Conservation (phyloP, 2,113 vertebrate species). For the Microcebus lehilahytsara region DNA sequence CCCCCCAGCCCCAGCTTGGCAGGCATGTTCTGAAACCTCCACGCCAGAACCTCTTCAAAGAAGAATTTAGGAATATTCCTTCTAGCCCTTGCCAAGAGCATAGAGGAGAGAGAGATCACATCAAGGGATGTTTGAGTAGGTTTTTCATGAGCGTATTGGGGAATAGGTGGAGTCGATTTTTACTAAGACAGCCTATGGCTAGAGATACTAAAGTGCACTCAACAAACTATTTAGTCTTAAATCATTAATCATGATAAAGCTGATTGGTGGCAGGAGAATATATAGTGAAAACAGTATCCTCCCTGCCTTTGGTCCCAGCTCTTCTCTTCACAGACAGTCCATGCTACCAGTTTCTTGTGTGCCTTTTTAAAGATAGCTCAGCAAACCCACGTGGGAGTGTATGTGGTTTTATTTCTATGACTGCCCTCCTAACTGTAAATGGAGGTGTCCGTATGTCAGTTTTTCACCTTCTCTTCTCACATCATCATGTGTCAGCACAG, state of each 20-base stretch:
- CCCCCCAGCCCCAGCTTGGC: background rate
- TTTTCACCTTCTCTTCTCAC: background rate
- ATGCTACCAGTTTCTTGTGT: background rate
- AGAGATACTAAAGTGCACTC: background rate
- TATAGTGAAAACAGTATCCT: no score
- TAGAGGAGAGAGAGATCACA: background rate
- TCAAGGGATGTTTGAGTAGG: background rate
- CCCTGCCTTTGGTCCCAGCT: background rate
- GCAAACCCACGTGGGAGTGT: background rate
- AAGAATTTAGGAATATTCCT: background rate
- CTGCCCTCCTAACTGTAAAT: background rate
- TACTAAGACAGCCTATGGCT: background rate
- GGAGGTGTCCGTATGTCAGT: background rate
- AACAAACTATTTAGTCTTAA: background rate
- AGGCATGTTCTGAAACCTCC: background rate
- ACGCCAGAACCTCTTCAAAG: background rate
- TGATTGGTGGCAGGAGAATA: background rate
- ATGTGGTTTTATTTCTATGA: background rate
- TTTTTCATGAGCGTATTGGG: background rate
- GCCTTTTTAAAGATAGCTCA: background rate
- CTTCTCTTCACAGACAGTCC: background rate
- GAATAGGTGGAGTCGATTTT: background rate
- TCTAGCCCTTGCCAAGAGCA: background rate
- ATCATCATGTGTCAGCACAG: fast-evolving
- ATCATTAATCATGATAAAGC: background rate